Percentiles rank a stretch among this genome's conserved stretches.
phyloP scores from a whole-genome alignment of 2,113 vertebrate species.

The Zosterops lateralis region DNA sequence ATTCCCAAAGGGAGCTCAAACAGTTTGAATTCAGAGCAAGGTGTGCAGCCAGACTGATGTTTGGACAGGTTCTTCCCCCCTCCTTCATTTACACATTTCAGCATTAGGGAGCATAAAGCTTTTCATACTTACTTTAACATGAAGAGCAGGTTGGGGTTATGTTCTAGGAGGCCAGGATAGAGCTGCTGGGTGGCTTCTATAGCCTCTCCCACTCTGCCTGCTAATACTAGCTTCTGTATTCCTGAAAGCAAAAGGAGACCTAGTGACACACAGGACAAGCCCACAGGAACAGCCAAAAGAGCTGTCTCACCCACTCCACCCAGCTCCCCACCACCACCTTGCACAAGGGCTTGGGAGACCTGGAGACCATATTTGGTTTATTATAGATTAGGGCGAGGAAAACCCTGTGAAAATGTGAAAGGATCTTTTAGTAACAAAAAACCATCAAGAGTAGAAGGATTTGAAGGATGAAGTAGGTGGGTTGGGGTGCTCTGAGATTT shows the following conservation, averaged over 20 bases:
- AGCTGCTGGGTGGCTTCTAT: constrained; percentile 94
- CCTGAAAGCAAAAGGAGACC: constrained; percentile 73
- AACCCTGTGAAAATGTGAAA: neutral
- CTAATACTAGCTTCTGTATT: constrained; percentile 98
- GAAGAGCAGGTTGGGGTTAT: constrained; percentile 96
- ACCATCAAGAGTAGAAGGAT: neutral
- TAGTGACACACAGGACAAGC: neutral
- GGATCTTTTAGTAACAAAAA: neutral
- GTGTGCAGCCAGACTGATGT: neutral
- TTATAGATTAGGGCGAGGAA: neutral
- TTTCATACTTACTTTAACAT: constrained; percentile 93
- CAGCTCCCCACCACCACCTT: neutral
- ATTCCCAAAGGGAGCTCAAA: neutral
- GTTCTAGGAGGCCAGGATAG: constrained; percentile 93
- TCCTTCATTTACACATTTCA: constrained; percentile 25
- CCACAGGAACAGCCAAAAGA: neutral
- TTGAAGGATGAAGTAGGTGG: neutral
- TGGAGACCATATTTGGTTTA: neutral
- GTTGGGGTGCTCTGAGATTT: neutral
- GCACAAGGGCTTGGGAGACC: neutral
- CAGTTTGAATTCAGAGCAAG: neutral
- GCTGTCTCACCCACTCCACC: neutral
- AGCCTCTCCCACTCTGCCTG: constrained; percentile 94
- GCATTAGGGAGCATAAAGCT: neutral
- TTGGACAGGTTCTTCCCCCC: neutral